A percentile compares a stretch with the other conserved stretches of the same genome.
These are phyloP conservation scores for Meloidogyne chitwoodi DNA, from an alignment of 1,140 invertebrate species.

Conservation along the genomic window DNA sequence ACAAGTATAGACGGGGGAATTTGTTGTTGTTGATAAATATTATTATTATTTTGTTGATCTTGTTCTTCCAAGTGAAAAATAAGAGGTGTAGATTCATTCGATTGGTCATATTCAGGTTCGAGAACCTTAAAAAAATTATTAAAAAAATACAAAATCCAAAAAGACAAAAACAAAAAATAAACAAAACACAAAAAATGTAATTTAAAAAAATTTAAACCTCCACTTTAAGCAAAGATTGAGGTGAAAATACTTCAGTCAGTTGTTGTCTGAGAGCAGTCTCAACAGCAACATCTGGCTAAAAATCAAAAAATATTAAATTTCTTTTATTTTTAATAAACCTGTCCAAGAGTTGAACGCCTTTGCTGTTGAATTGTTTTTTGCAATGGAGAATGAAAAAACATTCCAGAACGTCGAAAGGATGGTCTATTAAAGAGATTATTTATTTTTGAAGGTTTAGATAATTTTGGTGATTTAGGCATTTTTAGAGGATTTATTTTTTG, in stretches of 20 bases:
- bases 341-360: constrained; percentile 16
- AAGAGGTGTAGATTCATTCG: neutral
- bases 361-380: neutral
- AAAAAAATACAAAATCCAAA: no score
- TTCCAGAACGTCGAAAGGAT: constrained; percentile 3
- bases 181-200: neutral
- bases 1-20: constrained; percentile 16
- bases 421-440: neutral
- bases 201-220: neutral
- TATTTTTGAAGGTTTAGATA: neutral
- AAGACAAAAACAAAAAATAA: no score
- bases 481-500: neutral
- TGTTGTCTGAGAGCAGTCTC: constrained; percentile 5
- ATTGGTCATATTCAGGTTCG: neutral
- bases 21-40: constrained; percentile 23
- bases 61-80: constrained; percentile 2
- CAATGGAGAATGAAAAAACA: constrained; percentile 20
- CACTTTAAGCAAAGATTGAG: neutral
- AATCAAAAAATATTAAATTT: neutral
- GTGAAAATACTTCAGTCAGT: constrained; percentile 13
- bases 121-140: neutral
- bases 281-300: neutral
- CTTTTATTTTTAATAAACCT: neutral
- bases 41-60: constrained; percentile 11
- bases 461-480: neutral